Evolutionary conservation across 2,797 vertebrate genomes (phyloP), one percentile per base, ranked within the genome.

Genomic region (Strix occidentalis): DNA sequence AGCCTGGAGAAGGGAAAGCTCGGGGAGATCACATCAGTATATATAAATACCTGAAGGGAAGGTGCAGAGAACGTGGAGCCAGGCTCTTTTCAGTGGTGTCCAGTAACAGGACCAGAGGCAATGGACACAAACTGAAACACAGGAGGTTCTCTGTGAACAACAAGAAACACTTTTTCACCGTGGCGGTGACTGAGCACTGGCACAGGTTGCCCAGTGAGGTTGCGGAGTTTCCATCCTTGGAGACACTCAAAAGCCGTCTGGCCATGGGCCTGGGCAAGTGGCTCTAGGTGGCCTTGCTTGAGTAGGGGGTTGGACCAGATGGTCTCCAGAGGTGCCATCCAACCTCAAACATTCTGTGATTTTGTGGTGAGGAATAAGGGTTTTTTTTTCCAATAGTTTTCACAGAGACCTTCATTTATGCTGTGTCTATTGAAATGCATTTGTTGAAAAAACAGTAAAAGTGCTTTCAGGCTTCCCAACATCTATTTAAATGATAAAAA

Each of bases 231-330:
- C 57, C n/a, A 28, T 25, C 18, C 28, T 31, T 28, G 35, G 25
- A 50, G 16, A 26, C 15, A 66, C 6, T 48, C 48, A 53, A 74
- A 81, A 61, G 9, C 2, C 3, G 1, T 48, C 28, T 65, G 19
- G 23, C 7, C 16, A 15, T 10, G 17, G 15, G 1, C 10, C 17
- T 50, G 23, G 25, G 28, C 8, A 71, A 50, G 3, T 0, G 13
- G 13, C 25, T 78, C 31, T 66, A n/a, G 39, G 16, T n/a, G 2
- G 2, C 16, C 16, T 19, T 70, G 16, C 13, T 68, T 41, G 18
- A 76, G 43, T 6, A 70, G 20, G 11, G 9, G 2, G 4, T 50
- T 33, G 20, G 50, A 64, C 5, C 16, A 78, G 26, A 35, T 48
- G 10, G 33, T 16, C 14, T 68, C n/a, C 35, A 75, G 33, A 64